These are phyloP conservation scores for Escarpia spicata DNA, from an alignment of 2,888 invertebrate genomes.

Conservation along the genomic window DNA sequence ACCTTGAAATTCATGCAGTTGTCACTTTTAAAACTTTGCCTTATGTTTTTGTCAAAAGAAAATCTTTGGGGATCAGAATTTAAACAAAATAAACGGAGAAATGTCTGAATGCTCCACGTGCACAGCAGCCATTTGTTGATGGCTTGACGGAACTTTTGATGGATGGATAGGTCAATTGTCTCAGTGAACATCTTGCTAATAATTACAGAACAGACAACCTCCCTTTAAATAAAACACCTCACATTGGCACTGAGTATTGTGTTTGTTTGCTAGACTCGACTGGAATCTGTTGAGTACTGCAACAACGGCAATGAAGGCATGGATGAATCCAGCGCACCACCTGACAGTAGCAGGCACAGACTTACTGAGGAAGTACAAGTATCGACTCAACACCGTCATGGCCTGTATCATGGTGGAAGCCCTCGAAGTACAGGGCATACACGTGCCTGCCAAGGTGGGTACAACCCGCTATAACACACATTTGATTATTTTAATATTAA, in stretches of 20 bases:
- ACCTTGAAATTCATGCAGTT: too few relatives aligned
- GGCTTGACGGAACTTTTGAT: too few relatives aligned
- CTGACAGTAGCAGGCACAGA: conserved; percentile 85
- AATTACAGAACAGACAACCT: neutral
- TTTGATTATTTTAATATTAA: too few relatives aligned
- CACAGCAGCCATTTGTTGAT: too few relatives aligned
- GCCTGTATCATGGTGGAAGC: conserved; percentile 96
- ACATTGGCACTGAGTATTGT: neutral
- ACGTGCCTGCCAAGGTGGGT: conserved; percentile 79
- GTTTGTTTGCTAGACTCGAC: conserved; percentile 75
- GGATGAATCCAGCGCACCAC: conserved; percentile 96
- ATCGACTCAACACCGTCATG: conserved; percentile 75
- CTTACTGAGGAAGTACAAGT: conserved; percentile 77
- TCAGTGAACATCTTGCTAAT: neutral
- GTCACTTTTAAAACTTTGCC: too few relatives aligned
- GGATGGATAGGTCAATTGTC: too few relatives aligned
- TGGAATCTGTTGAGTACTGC: conserved; percentile 97
- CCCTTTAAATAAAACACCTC: neutral
- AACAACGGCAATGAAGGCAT: conserved; percentile 95
- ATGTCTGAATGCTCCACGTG: too few relatives aligned
- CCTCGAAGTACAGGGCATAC: conserved; percentile 83
- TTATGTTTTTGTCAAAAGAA: too few relatives aligned
- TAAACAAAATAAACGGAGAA: too few relatives aligned
- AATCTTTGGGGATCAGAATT: too few relatives aligned
- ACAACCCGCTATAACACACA: neutral